Percentiles rank a stretch among this genome's conserved stretches.
These are phyloP conservation scores for Apaloderma vittatum DNA, from an alignment of 2,113 vertebrate species.

Conservation along the genomic window DNA sequence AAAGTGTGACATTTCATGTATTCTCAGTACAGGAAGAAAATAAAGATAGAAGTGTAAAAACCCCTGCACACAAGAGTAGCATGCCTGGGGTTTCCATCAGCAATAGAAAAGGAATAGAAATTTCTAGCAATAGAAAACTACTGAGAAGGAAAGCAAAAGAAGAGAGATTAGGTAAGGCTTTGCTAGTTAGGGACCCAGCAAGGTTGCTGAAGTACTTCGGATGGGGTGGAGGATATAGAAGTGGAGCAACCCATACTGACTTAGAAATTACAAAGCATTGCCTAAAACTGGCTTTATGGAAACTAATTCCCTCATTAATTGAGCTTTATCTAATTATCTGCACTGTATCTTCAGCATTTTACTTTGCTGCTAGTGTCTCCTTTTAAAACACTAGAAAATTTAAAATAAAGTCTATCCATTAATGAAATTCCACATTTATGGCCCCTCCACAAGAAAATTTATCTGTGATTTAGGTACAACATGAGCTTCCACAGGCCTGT, in stretches of 20 bases:
- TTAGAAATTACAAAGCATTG: neutral
- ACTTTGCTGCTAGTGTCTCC: neutral
- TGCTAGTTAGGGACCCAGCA: neutral
- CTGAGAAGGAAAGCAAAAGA: neutral
- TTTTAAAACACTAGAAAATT: neutral
- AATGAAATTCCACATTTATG: neutral
- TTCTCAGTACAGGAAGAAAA: neutral
- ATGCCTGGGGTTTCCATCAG: neutral
- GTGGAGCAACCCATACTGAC: neutral
- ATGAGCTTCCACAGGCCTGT: neutral
- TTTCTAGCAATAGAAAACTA: no score
- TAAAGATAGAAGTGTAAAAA: neutral
- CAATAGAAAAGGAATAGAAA: neutral
- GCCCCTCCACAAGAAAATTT: neutral
- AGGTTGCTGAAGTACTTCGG: neutral
- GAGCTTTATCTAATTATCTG: neutral
- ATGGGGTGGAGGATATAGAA: neutral
- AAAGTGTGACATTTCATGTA: neutral
- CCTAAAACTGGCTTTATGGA: neutral
- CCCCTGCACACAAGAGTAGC: rapidly evolving
- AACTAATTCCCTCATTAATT: neutral
- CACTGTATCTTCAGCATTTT: neutral
- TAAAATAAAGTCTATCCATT: neutral
- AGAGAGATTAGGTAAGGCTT: neutral
- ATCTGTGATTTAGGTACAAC: neutral